These are phyloP conservation scores for Rhodophaea formosa DNA, from an alignment of 2,888 invertebrate genomes.

Conservation along the genomic window DNA sequence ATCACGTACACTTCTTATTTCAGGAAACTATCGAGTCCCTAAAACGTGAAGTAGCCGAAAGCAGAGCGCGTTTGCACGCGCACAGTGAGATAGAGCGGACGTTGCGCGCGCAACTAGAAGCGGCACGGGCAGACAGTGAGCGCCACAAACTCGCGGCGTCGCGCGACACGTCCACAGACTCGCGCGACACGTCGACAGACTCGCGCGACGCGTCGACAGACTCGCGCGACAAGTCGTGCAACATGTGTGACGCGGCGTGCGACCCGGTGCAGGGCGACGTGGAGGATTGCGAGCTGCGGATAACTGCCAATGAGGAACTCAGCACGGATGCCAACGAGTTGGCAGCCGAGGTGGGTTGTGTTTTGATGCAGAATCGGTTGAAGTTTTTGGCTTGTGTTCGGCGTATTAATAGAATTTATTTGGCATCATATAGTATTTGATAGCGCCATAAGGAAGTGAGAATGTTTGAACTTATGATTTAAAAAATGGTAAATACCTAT, in stretches of 20 bases:
- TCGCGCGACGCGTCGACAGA: conserved; percentile 72
- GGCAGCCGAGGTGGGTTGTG: conserved; percentile 63
- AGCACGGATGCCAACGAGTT: conserved; percentile 72
- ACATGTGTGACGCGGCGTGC: conserved; percentile 68
- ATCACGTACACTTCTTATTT: conserved; percentile 27
- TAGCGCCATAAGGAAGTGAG: too few species aligned
- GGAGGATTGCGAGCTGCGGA: conserved; percentile 61
- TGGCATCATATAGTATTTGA: background rate
- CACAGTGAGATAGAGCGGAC: conserved; percentile 74
- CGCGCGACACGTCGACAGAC: conserved; percentile 49
- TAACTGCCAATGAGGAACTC: conserved; percentile 64
- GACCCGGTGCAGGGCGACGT: conserved; percentile 67
- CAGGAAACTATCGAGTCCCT: conserved; percentile 73
- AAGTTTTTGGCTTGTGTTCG: conserved; percentile 5
- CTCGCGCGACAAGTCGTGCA: conserved; percentile 48
- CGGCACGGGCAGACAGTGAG: conserved; percentile 62
- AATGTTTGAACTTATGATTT: too few species aligned
- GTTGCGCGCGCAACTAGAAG: conserved; percentile 70
- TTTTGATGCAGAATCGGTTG: background rate
- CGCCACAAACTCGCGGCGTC: conserved; percentile 31
- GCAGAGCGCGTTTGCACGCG: conserved; percentile 67
- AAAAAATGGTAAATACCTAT: too few species aligned
- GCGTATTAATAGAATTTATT: background rate
- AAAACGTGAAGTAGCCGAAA: conserved; percentile 73
- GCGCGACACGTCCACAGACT: conserved; percentile 41